Evolutionary conservation across 1,140 invertebrate genomes (phyloP).

Genomic region (Drosophila bocki): DNA sequence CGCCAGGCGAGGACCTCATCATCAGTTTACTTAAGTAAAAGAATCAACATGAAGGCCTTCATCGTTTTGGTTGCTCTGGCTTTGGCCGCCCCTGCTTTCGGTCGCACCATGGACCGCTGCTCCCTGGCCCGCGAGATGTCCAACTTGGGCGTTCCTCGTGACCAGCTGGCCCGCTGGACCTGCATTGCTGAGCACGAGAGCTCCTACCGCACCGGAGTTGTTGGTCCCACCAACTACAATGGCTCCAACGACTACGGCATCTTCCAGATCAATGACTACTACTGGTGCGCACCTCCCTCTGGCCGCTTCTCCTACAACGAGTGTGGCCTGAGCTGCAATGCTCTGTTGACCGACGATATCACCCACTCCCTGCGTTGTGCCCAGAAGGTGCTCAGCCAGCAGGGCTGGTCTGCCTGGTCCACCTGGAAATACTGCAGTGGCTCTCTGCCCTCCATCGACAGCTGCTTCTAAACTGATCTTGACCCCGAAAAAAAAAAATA

Average conservation of each 20-base stretch:
- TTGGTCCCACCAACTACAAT: slow-evolving; percentile 64
- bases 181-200: background rate
- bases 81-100: slow-evolving; percentile 59
- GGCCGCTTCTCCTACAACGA: too few relatives aligned
- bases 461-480: slow-evolving; percentile 47
- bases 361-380: slow-evolving; percentile 62
- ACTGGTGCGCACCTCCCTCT: slow-evolving; percentile 60
- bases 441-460: slow-evolving; percentile 56
- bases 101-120: slow-evolving; percentile 75
- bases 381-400: slow-evolving; percentile 63
- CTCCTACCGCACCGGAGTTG: slow-evolving; percentile 24
- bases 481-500: slow-evolving; percentile 13
- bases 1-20: background rate
- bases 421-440: slow-evolving; percentile 67
- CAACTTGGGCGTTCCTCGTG: background rate
- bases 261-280: slow-evolving; percentile 80
- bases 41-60: slow-evolving; percentile 62
- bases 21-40: slow-evolving; percentile 39
- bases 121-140: slow-evolving; percentile 78
- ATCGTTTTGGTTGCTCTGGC: slow-evolving; percentile 65
- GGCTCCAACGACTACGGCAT: slow-evolving; percentile 76
- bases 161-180: background rate
- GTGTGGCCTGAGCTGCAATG: too few relatives aligned
- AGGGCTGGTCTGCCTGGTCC: slow-evolving; percentile 77
- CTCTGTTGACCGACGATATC: too few relatives aligned